Conservation (phyloP, 2,113 vertebrate species). For the Ariopsis seemanni region DNA sequence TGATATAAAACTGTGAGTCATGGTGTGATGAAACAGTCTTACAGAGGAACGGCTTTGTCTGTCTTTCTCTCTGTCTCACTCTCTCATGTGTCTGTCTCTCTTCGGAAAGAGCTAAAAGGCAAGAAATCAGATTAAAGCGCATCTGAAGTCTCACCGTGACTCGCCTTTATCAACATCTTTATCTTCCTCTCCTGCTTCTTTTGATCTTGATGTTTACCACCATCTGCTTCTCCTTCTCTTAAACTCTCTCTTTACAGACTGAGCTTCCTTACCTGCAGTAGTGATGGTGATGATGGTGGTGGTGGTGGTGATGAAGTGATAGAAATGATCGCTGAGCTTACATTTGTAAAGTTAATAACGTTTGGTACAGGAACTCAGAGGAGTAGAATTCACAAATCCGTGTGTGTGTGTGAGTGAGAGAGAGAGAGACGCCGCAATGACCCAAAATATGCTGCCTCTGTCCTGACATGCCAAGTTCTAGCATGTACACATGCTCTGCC, state of each 20-base stretch:
- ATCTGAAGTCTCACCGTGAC: not conserved
- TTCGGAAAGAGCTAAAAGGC: not conserved
- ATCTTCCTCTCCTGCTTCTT: not conserved
- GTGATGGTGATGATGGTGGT: not conserved
- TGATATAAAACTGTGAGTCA: not conserved
- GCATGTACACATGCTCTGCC: constrained; percentile 40
- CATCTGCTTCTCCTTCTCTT: not conserved
- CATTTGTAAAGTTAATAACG: not conserved
- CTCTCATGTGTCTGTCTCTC: not conserved
- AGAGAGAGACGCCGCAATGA: not conserved
- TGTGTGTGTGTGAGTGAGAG: constrained; percentile 40
- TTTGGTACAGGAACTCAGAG: not conserved
- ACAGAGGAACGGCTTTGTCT: not conserved
- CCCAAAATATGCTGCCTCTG: constrained; percentile 73
- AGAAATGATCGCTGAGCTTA: not conserved
- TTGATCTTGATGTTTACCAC: not conserved
- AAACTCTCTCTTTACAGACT: not conserved
- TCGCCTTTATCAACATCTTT: not conserved
- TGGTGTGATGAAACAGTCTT: not conserved
- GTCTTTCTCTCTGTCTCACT: not conserved
- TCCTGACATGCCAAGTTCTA: constrained; percentile 74
- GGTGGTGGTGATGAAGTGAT: not conserved
- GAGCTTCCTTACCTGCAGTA: not conserved
- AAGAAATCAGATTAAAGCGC: not conserved
- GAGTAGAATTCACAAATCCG: not conserved